Conservation (phyloP, 2,888 invertebrate genomes). For the Melanchra persicariae region DNA sequence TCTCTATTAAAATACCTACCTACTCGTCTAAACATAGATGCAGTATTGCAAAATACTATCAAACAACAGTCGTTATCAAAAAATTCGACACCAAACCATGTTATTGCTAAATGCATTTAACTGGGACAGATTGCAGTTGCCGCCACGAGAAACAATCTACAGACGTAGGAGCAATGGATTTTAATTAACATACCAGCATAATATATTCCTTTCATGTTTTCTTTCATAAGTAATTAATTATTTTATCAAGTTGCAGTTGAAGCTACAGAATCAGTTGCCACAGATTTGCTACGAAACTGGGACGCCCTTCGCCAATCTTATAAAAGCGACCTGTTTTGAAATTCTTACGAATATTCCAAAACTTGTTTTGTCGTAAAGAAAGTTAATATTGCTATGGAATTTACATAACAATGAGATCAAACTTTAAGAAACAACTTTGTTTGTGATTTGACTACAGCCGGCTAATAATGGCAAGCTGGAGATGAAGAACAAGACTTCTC, state of each 20-base stretch:
- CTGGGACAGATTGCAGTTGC: constrained; percentile 47
- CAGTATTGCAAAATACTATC: constrained; percentile 10
- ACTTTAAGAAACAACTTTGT: neutral
- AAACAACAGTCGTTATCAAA: constrained; percentile 22
- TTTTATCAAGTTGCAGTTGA: constrained; percentile 13
- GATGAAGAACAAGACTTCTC: too few species aligned
- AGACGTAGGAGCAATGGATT: constrained; percentile 12
- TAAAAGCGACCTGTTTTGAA: neutral
- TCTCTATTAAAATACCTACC: neutral
- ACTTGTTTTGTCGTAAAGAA: constrained; percentile 25
- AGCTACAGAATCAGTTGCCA: constrained; percentile 1
- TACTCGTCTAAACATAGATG: neutral
- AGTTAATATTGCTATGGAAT: neutral
- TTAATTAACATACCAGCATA: constrained; percentile 43
- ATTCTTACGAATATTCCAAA: constrained; percentile 20
- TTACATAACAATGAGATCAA: neutral
- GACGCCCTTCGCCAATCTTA: too few species aligned
- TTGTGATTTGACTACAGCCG: too few species aligned
- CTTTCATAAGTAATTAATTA: constrained; percentile 34
- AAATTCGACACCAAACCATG: constrained; percentile 12
- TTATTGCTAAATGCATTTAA: constrained; percentile 43
- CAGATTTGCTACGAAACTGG: constrained; percentile 32
- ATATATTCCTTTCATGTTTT: neutral
- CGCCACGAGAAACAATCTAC: constrained; percentile 33
- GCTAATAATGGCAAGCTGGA: too few species aligned